phyloP scores from a whole-genome alignment of 2,888 invertebrate species.

The Acronicta psi region DNA sequence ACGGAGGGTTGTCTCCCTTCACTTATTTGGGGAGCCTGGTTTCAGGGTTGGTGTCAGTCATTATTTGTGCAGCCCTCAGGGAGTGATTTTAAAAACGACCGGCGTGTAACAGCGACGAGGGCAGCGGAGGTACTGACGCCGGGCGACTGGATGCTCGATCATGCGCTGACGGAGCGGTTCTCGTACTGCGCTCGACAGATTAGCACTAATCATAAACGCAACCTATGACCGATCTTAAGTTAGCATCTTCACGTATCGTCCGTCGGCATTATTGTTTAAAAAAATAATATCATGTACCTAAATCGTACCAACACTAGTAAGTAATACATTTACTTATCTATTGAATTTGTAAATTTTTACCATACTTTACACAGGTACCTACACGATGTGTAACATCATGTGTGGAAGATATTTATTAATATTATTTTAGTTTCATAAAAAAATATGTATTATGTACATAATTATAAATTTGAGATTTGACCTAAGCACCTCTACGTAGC shows the following conservation, averaged over 20 bases:
- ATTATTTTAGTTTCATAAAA: too few relatives aligned
- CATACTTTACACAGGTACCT: too few relatives aligned
- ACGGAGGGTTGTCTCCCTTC: conserved; percentile 60
- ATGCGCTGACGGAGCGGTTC: conserved; percentile 76
- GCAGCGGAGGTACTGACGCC: conserved; percentile 74
- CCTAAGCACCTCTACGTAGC: too few relatives aligned
- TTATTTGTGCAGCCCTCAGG: conserved; percentile 57
- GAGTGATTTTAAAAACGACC: conserved; percentile 39
- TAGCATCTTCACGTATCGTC: conserved; percentile 48
- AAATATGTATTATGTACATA: too few relatives aligned
- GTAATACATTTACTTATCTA: background rate
- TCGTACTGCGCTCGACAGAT: conserved; percentile 65
- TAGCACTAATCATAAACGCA: conserved; percentile 74
- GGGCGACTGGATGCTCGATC: conserved; percentile 74
- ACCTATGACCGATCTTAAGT: conserved; percentile 55
- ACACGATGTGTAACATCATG: too few relatives aligned
- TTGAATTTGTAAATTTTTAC: too few relatives aligned
- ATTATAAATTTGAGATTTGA: too few relatives aligned
- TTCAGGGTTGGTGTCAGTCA: conserved; percentile 71
- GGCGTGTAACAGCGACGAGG: conserved; percentile 65
- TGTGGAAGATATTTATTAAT: too few relatives aligned
- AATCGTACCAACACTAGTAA: too few relatives aligned
- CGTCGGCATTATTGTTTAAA: conserved; percentile 22
- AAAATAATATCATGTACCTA: conserved; percentile 7
- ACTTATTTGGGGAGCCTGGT: conserved; percentile 55